phyloP scores from a whole-genome alignment of 2,797 vertebrate genomes.

The Masticophis lateralis region DNA sequence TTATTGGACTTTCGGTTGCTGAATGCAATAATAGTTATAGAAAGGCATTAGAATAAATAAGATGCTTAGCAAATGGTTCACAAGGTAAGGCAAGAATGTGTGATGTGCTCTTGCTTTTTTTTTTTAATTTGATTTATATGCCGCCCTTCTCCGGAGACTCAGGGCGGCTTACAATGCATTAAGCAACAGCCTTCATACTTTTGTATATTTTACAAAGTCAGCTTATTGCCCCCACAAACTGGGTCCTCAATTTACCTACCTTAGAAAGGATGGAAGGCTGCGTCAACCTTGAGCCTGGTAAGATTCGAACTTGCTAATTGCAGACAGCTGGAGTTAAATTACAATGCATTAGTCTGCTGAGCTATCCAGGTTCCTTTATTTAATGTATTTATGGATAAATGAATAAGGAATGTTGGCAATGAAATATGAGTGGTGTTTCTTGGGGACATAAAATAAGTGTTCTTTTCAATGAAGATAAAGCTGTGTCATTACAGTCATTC shows the following conservation, averaged over 20 bases:
- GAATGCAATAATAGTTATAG: neutral
- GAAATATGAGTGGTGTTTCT: neutral
- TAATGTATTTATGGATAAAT: neutral
- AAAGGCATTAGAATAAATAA: neutral
- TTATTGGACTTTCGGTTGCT: neutral
- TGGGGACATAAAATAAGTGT: neutral
- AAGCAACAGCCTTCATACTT: no score
- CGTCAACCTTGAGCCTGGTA: no score
- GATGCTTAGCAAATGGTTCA: neutral
- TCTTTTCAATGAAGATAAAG: neutral
- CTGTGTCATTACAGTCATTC: neutral
- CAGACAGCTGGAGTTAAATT: no score
- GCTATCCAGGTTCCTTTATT: neutral
- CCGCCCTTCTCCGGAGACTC: no score
- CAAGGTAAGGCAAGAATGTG: neutral
- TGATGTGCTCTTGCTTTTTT: neutral
- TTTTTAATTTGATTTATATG: no score
- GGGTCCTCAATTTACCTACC: no score
- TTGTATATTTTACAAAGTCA: no score
- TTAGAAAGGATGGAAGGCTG: no score
- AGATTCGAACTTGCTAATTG: no score
- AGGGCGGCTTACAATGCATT: no score
- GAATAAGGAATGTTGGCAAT: neutral
- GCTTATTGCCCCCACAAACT: no score
- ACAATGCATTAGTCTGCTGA: no score